Percentiles rank a stretch among this genome's conserved stretches.
These are phyloP conservation scores for Cyphomyrus plagiostoma DNA, from an alignment of 2,113 vertebrate species.

Conservation along the genomic window DNA sequence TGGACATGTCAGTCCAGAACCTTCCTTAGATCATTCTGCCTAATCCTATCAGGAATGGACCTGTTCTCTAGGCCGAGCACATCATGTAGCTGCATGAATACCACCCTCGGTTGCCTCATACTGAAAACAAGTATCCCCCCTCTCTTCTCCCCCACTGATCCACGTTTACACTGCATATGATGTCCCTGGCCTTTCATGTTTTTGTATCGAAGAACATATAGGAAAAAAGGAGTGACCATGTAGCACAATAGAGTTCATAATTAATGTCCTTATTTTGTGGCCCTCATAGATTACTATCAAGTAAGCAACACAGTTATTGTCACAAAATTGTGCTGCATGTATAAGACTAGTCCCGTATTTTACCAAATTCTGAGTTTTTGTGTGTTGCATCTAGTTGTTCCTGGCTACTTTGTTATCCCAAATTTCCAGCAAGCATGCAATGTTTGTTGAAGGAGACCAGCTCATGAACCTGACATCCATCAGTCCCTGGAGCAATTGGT, in stretches of 20 bases:
- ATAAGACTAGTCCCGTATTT: too few species aligned
- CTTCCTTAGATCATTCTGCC: not conserved
- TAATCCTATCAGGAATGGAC: not conserved
- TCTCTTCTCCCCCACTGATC: not conserved
- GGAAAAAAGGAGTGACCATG: too few species aligned
- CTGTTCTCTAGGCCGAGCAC: not conserved
- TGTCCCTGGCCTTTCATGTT: not conserved
- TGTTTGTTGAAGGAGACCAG: not conserved
- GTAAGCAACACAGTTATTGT: too few species aligned
- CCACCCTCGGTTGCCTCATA: not conserved
- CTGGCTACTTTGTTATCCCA: too few species aligned
- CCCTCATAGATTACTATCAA: too few species aligned
- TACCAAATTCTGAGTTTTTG: not conserved
- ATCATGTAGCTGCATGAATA: not conserved
- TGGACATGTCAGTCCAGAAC: not conserved
- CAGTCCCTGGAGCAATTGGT: not conserved
- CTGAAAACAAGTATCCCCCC: not conserved
- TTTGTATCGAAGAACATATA: too few species aligned
- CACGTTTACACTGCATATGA: not conserved
- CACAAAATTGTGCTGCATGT: too few species aligned
- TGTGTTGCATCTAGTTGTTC: not conserved
- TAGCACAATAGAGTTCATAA: not conserved
- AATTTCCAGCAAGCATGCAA: too few species aligned
- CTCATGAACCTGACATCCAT: not conserved
- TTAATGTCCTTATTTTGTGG: too few species aligned